These are phyloP conservation scores for Sceloporus undulatus DNA, from an alignment of 2,113 vertebrate genomes.

Conservation along the genomic window DNA sequence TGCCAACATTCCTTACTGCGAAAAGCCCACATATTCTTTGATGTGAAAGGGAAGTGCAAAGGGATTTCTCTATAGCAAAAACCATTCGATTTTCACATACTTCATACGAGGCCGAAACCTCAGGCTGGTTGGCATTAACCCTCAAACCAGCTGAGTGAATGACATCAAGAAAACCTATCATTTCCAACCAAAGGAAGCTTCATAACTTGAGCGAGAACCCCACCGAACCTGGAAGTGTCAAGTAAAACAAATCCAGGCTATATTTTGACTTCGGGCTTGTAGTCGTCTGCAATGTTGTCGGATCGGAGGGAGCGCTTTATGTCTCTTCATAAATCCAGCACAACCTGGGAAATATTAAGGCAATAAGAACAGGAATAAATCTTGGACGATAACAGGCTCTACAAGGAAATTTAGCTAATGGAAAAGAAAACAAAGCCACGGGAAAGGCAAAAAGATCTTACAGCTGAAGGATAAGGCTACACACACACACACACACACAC, in stretches of 20 bases:
- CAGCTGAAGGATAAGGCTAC: too few species aligned
- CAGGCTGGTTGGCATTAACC: slow-evolving; percentile 12
- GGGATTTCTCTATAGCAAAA: slow-evolving; percentile 44
- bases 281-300: slow-evolving; percentile 66
- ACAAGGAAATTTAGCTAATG: slow-evolving; percentile 62
- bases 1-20: slow-evolving; percentile 4
- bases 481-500: too few species aligned
- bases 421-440: slow-evolving; percentile 55
- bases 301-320: slow-evolving; percentile 70
- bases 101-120: background rate
- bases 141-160: slow-evolving; percentile 41
- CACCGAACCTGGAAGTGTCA: slow-evolving; percentile 62
- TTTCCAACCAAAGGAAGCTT: slow-evolving; percentile 68
- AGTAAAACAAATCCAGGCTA: slow-evolving; percentile 71
- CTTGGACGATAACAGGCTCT: slow-evolving; percentile 74
- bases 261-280: slow-evolving; percentile 62
- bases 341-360: slow-evolving; percentile 69
- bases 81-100: slow-evolving; percentile 13
- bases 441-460: background rate
- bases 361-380: slow-evolving; percentile 76
- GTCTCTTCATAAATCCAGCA: slow-evolving; percentile 71
- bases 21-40: slow-evolving; percentile 24
- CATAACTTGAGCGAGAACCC: slow-evolving; percentile 13
- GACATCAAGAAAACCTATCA: slow-evolving; percentile 60
- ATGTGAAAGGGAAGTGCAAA: slow-evolving; percentile 18